phyloP scores from a whole-genome alignment of 2,888 invertebrate genomes.

The Diplolepis rosae region DNA sequence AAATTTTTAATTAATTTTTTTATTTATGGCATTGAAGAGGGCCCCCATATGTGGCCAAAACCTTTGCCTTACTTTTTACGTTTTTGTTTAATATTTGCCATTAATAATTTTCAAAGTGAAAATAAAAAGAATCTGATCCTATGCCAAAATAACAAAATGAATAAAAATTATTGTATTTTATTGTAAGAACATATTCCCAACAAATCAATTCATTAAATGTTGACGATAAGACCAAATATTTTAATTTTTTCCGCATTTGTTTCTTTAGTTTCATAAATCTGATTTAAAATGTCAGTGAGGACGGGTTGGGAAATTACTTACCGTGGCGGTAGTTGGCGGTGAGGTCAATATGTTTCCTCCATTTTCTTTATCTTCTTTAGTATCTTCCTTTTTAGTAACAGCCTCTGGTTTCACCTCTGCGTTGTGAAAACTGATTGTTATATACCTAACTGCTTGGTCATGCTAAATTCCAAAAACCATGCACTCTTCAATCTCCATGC shows the following conservation, averaged over 20 bases:
- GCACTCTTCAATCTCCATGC: slow-evolving; percentile 53
- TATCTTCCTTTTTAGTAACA: slow-evolving; percentile 68
- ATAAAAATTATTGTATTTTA: no score
- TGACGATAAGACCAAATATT: no score
- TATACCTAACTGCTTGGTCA: slow-evolving; percentile 61
- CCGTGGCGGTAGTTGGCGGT: slow-evolving; percentile 64
- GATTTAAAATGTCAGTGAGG: slow-evolving; percentile 5
- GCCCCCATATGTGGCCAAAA: no score
- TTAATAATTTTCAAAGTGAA: no score
- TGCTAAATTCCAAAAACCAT: slow-evolving; percentile 55
- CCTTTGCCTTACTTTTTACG: no score
- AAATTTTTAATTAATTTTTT: no score
- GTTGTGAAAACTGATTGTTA: slow-evolving; percentile 69
- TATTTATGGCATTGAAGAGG: no score
- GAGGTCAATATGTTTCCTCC: slow-evolving; percentile 63
- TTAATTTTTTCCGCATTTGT: background rate
- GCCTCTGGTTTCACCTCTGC: slow-evolving; percentile 69
- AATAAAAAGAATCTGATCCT: no score
- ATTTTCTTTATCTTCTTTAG: slow-evolving; percentile 71
- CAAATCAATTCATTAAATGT: no score
- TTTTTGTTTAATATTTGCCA: no score
- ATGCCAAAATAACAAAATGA: no score
- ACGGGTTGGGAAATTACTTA: slow-evolving; percentile 55
- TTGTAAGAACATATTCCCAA: no score
- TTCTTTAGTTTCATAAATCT: background rate